Percentiles rank a stretch among this genome's conserved stretches.
These are phyloP conservation scores for Heteromurus nitidus DNA, from an alignment of 2,888 invertebrate genomes.

Conservation along the genomic window DNA sequence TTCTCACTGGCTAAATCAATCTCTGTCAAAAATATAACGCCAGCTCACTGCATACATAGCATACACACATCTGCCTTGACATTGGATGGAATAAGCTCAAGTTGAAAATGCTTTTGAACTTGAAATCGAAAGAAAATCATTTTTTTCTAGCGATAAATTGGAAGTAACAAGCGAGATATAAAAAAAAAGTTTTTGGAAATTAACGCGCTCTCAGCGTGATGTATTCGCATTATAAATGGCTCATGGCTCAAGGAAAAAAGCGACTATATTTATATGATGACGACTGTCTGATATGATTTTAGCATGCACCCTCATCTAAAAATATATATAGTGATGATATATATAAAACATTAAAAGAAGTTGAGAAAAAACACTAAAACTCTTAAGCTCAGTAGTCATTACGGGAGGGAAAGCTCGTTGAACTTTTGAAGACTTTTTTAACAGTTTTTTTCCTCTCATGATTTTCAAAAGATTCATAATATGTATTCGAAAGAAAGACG, in stretches of 20 bases:
- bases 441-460: not conserved
- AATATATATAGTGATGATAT: too few relatives aligned
- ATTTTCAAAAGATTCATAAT: not conserved
- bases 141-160: slow-evolving; percentile 8
- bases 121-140: not conserved
- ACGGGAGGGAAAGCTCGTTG: not conserved
- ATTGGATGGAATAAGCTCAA: slow-evolving; percentile 10
- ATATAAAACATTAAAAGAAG: too few relatives aligned
- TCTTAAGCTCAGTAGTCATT: slow-evolving; percentile 6
- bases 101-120: not conserved
- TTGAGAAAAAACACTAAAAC: too few relatives aligned
- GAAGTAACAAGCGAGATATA: slow-evolving; percentile 15
- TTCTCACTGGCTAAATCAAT: slow-evolving; percentile 47
- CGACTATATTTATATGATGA: not conserved
- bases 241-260: slow-evolving; percentile 9
- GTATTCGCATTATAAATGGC: slow-evolving; percentile 32
- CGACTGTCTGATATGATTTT: not conserved
- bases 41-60: slow-evolving; percentile 2
- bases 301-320: too few relatives aligned
- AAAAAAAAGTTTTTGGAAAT: slow-evolving; percentile 49
- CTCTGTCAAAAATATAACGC: slow-evolving; percentile 42
- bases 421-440: slow-evolving; percentile 4
- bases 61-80: slow-evolving; percentile 17
- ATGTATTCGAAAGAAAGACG: not conserved
- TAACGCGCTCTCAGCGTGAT: slow-evolving; percentile 38